Base-by-base conservation (phyloP, 2,888 invertebrate genomes). In the Caenorhabditis sp. region DNA sequence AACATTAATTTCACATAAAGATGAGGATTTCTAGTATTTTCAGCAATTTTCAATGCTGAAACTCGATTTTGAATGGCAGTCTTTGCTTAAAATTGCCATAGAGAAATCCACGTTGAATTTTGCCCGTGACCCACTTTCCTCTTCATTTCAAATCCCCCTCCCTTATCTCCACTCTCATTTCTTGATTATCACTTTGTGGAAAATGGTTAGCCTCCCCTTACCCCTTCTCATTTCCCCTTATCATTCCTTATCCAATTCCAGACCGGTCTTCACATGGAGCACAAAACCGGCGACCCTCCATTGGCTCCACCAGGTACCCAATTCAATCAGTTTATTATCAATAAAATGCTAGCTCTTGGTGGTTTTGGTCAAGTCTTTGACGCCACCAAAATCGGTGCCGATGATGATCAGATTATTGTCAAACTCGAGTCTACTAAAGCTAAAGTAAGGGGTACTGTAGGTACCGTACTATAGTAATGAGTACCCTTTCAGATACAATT, bases 351-450 rank as follows among this genome's bases (percentile, higher is more conserved):
- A 38, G 67, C 64, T 36, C 57, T 36, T 31, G 77, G 77, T 12
- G 75, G 75, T 5, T 78, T 75, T 64, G 77, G 77, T 27, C 75
- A 75, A 63, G 60, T 77, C 36, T 77, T 62, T 53, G 68, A 68
- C 27, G 68, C 73, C 20, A 43, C 43, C 17, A 14, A n/a, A 20
- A 50, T 61, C 4, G 14, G 57, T 23, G 52, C 52, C 21, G 56
- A 31, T 52, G 56, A 31, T 52, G 10, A 58, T 26, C 56, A 56
- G 8, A 56, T 26, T 26, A 63, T 71, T 20, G 53, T 71, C 14
- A 71, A 71, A 50, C 57, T 67, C 17, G 71, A 71, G 54, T 62
- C 67, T 36, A 57, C 52, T 20, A 58, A 31, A 1, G 57, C 57
- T 20, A 58, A 58, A 20, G 49, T 49, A 7, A 7, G 31, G 10